Percentiles rank a stretch among this genome's conserved stretches.
phyloP scores from a whole-genome alignment of 2,888 invertebrate genomes.

The Platerodrilus igneus region DNA sequence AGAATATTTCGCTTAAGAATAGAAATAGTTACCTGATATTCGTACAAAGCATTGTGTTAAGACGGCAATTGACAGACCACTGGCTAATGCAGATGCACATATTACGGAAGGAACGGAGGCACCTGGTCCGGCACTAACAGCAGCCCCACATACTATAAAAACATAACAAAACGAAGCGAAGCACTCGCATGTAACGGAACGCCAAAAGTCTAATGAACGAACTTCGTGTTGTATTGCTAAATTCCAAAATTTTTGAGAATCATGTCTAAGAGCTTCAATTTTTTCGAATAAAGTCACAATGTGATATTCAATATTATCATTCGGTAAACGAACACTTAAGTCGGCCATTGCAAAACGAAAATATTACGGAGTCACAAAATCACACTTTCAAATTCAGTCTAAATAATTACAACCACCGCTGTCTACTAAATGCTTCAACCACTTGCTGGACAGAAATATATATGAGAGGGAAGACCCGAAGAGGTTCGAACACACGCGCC shows the following conservation, averaged over 20 bases:
- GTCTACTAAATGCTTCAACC: constrained; percentile 13
- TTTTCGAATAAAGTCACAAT: constrained; percentile 75
- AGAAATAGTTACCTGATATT: constrained; percentile 73
- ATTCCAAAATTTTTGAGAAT: constrained; percentile 36
- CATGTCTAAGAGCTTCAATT: constrained; percentile 61
- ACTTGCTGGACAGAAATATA: constrained; percentile 17
- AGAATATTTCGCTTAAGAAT: too few species aligned
- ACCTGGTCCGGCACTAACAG: constrained; percentile 67
- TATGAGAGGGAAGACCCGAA: too few species aligned
- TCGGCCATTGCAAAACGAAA: constrained; percentile 53
- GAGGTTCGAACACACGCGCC: constrained; percentile 11
- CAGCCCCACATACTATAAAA: constrained; percentile 86
- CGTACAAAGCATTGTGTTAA: constrained; percentile 84
- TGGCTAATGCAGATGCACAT: constrained; percentile 74
- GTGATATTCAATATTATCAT: constrained; percentile 62
- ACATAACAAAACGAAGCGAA: constrained; percentile 88
- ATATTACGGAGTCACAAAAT: constrained; percentile 6
- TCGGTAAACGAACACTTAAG: constrained; percentile 56
- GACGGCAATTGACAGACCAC: constrained; percentile 81
- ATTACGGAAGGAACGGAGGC: constrained; percentile 68
- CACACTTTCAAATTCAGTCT: not conserved
- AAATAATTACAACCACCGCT: constrained; percentile 3
- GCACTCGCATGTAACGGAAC: constrained; percentile 87
- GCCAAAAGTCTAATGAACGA: constrained; percentile 84
- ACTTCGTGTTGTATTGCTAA: constrained; percentile 74